Percentiles rank a stretch among this genome's conserved stretches.
Evolutionary conservation across 2,113 vertebrate species (phyloP).

Genomic region (Cinclus cinclus): DNA sequence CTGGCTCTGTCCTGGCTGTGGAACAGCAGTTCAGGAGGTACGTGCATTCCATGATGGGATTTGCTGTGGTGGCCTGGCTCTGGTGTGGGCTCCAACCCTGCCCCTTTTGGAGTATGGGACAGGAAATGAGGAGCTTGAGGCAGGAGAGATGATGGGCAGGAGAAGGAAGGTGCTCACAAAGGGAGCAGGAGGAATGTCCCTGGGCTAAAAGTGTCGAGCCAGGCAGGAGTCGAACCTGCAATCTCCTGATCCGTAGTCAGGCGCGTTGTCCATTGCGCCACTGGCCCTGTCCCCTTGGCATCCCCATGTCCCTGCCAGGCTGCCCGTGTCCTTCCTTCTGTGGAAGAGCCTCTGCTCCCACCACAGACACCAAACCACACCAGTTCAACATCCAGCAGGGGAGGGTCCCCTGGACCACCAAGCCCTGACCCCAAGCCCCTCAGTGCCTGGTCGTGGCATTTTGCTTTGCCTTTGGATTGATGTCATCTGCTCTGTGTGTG

Average conservation of each 20-base stretch:
- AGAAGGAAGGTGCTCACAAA: rapidly evolving
- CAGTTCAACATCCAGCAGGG: not conserved
- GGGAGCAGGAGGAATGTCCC: rapidly evolving
- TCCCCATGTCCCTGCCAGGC: rapidly evolving
- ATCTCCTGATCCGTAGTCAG: conserved; percentile 75
- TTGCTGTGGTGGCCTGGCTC: not conserved
- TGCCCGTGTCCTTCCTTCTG: rapidly evolving
- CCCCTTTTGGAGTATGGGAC: not conserved
- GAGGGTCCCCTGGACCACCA: rapidly evolving
- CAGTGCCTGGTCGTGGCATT: rapidly evolving
- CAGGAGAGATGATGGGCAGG: not conserved
- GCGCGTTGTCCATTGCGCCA: conserved; percentile 72
- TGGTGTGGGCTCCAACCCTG: rapidly evolving
- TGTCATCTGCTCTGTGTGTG: not conserved
- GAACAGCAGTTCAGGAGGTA: not conserved
- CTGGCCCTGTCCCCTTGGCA: not conserved
- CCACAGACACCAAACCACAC: not conserved
- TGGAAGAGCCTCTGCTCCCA: not conserved
- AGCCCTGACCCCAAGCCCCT: rapidly evolving
- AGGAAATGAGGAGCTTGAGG: not conserved
- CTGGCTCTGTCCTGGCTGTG: not conserved
- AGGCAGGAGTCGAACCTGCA: conserved; percentile 80
- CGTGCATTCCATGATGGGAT: rapidly evolving
- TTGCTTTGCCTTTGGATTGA: not conserved
- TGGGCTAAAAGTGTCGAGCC: conserved; percentile 38